A percentile compares a stretch with the other conserved stretches of the same genome.
phyloP scores from a whole-genome alignment of 1,140 invertebrate species.

The Tetramorium simillimum region DNA sequence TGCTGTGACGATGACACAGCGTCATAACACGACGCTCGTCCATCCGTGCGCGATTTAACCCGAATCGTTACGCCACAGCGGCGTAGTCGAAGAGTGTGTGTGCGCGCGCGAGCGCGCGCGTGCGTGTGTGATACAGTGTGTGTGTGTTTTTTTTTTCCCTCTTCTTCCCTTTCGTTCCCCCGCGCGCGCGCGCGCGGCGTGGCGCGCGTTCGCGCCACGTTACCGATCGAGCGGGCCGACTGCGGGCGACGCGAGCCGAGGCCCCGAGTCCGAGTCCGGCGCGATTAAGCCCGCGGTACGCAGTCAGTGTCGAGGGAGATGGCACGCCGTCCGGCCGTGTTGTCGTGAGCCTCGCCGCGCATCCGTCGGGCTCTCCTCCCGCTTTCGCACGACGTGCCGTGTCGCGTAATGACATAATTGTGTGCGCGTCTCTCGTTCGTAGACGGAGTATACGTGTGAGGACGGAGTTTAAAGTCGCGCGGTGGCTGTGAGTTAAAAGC shows the following conservation, averaged over 20 bases:
- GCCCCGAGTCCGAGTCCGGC: slow-evolving; percentile 39
- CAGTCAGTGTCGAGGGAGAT: slow-evolving; percentile 68
- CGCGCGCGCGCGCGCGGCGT: background rate
- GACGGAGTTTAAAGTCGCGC: background rate
- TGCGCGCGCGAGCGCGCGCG: background rate
- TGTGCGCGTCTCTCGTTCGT: slow-evolving; percentile 34
- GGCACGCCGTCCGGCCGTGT: slow-evolving; percentile 56
- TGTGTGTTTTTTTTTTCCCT: slow-evolving; percentile 57
- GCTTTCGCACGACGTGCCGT: background rate
- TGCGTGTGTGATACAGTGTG: slow-evolving; percentile 7
- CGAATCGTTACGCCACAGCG: slow-evolving; percentile 64
- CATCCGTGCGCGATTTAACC: slow-evolving; percentile 76
- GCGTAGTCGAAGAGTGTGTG: too few species aligned
- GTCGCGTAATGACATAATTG: slow-evolving; percentile 66
- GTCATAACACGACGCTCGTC: slow-evolving; percentile 77
- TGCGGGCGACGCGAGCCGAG: slow-evolving; percentile 33
- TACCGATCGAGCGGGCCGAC: slow-evolving; percentile 68
- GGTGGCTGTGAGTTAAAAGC: slow-evolving; percentile 53
- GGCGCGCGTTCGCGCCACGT: slow-evolving; percentile 66
- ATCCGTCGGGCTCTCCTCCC: background rate
- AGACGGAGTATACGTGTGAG: background rate
- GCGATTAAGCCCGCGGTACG: slow-evolving; percentile 60
- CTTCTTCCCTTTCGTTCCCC: slow-evolving; percentile 19
- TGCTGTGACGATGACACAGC: slow-evolving; percentile 79
- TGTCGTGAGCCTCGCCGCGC: slow-evolving; percentile 45